phyloP scores from a whole-genome alignment of 2,888 invertebrate species.

The Corythucha ciliata region DNA sequence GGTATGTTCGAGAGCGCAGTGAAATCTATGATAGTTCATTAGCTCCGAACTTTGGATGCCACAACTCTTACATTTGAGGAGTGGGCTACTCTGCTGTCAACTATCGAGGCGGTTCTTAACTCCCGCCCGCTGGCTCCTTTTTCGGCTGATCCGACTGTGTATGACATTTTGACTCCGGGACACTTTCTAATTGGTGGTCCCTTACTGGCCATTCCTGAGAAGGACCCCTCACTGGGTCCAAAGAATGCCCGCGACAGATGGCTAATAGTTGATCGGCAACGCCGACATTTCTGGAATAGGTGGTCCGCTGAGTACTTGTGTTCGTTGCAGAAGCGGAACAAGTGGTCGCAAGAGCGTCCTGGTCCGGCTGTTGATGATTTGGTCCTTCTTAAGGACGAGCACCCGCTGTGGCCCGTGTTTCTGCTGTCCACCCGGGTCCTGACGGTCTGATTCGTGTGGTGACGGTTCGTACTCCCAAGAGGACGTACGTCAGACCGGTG shows the following conservation, averaged over 20 bases:
- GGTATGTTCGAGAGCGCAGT: background rate
- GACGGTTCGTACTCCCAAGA: too few species aligned
- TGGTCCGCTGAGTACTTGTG: background rate
- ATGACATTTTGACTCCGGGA: background rate
- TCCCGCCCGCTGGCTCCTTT: background rate
- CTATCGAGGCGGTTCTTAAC: background rate
- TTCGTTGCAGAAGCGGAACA: too few species aligned
- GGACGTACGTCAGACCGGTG: too few species aligned
- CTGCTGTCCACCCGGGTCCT: too few species aligned
- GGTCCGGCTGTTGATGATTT: too few species aligned
- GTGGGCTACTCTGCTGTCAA: background rate
- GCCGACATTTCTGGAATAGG: background rate
- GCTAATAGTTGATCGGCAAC: background rate
- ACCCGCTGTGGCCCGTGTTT: too few species aligned
- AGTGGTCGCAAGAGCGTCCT: too few species aligned
- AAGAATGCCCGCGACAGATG: background rate
- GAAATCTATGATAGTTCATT: background rate
- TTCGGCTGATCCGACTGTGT: background rate
- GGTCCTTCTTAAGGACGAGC: too few species aligned
- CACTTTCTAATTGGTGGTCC: background rate
- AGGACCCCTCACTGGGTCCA: background rate
- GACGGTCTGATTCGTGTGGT: too few species aligned
- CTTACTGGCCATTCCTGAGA: too few species aligned
- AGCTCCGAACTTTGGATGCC: background rate
- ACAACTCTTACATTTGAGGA: background rate